Conservation (phyloP, 1,140 invertebrate genomes). For the Phocides pigmalion region DNA sequence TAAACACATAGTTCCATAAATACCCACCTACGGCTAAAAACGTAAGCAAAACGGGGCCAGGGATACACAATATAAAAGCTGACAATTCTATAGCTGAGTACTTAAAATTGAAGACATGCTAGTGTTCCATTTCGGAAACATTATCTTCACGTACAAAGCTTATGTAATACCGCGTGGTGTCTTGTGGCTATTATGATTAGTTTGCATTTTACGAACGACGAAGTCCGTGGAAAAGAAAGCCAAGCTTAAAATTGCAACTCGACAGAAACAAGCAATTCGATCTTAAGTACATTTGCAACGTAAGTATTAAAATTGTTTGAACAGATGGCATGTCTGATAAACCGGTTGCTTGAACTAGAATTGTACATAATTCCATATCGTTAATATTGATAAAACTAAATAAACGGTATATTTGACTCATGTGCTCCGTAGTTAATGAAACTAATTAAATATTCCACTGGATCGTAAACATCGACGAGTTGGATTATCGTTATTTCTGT, state of each 20-base stretch:
- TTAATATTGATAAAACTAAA: no score
- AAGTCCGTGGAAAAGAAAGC: neutral
- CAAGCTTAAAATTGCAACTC: neutral
- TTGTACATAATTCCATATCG: no score
- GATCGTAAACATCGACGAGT: no score
- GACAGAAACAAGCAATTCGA: no score
- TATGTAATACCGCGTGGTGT: conserved; percentile 23
- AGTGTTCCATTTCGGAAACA: conserved; percentile 13
- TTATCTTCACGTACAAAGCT: conserved; percentile 12
- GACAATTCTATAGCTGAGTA: conserved; percentile 8
- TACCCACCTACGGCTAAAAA: conserved; percentile 14
- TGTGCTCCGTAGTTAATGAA: no score
- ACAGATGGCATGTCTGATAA: no score
- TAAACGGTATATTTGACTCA: no score
- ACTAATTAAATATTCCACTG: no score
- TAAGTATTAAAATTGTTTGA: no score
- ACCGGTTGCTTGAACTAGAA: no score
- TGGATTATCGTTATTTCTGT: no score
- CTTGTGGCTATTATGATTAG: conserved; percentile 8
- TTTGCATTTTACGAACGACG: conserved; percentile 2
- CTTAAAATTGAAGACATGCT: conserved; percentile 11
- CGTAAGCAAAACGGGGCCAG: conserved; percentile 17
- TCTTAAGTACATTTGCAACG: no score
- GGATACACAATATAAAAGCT: conserved; percentile 20
- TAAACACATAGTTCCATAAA: conserved; percentile 24